Evolutionary conservation across 2,113 vertebrate genomes (phyloP).

Genomic region (Steatornis caripensis): DNA sequence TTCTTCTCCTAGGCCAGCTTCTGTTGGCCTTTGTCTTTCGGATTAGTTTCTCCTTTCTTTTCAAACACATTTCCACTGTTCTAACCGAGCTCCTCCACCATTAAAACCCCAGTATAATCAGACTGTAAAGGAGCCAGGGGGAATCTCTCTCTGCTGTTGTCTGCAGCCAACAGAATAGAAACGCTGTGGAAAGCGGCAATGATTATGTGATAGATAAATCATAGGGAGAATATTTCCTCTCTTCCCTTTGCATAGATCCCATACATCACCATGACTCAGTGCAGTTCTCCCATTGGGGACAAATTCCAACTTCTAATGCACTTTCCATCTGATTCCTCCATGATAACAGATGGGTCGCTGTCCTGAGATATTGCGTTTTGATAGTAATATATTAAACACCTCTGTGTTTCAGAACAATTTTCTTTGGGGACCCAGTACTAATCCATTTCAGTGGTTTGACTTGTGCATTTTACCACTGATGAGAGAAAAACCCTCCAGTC

Average conservation of each 20-base stretch:
- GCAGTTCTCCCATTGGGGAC: constrained; percentile 6
- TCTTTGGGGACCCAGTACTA: background rate
- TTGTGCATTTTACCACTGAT: background rate
- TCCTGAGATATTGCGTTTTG: constrained; percentile 10
- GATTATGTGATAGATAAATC: constrained; percentile 51
- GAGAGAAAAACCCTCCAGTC: background rate
- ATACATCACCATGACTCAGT: constrained; percentile 61
- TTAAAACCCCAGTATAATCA: background rate
- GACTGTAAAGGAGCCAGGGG: background rate
- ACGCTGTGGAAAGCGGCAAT: background rate
- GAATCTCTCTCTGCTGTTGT: background rate
- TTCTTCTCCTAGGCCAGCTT: background rate
- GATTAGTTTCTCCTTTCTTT: background rate
- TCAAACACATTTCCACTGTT: background rate
- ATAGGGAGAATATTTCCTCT: constrained; percentile 19
- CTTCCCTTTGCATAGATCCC: background rate
- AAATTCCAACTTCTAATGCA: constrained; percentile 46
- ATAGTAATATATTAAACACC: constrained; percentile 7
- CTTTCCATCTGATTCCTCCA: constrained; percentile 5
- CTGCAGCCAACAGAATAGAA: background rate
- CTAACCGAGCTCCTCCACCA: background rate
- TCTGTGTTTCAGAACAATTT: background rate
- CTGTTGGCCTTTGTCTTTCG: background rate
- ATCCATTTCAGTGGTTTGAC: background rate
- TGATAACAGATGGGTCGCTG: constrained; percentile 18